Evolutionary conservation across 2,888 invertebrate genomes (phyloP).

Genomic region (Galeopsomyia nigrocyanea): DNA sequence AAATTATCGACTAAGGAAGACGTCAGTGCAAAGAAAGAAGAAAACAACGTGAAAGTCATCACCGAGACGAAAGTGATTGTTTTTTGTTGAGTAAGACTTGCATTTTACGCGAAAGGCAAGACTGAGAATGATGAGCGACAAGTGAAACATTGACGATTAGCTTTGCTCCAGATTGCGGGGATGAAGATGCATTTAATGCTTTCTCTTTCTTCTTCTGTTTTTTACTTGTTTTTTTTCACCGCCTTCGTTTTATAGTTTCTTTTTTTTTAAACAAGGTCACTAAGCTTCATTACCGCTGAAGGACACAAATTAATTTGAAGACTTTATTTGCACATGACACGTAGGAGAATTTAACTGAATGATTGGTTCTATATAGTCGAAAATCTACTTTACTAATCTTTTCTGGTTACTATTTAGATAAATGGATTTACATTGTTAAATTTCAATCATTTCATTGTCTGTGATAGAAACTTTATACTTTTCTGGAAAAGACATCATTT

Average conservation of each 20-base stretch:
- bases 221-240: conserved; percentile 4
- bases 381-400: conserved; percentile 12
- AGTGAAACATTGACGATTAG: conserved; percentile 37
- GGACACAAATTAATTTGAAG: conserved; percentile 30
- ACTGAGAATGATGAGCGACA: conserved; percentile 32
- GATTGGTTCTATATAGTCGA: conserved; percentile 1
- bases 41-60: conserved; percentile 34
- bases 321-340: conserved; percentile 45
- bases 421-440: conserved; percentile 25
- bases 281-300: conserved; percentile 18
- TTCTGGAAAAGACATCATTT: conserved; percentile 16
- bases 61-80: conserved; percentile 43
- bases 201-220: conserved; percentile 15
- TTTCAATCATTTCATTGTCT: conserved; percentile 34
- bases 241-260: background rate
- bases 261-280: conserved; percentile 19
- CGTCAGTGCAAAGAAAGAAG: conserved; percentile 29
- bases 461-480: conserved; percentile 18
- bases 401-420: conserved; percentile 9
- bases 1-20: conserved; percentile 29
- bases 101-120: conserved; percentile 27
- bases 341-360: conserved; percentile 27
- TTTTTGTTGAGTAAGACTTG: conserved; percentile 38
- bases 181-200: conserved; percentile 37
- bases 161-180: conserved; percentile 15